Evolutionary conservation across 2,113 vertebrate species (phyloP).

Genomic region (Oreochromis aureus): DNA sequence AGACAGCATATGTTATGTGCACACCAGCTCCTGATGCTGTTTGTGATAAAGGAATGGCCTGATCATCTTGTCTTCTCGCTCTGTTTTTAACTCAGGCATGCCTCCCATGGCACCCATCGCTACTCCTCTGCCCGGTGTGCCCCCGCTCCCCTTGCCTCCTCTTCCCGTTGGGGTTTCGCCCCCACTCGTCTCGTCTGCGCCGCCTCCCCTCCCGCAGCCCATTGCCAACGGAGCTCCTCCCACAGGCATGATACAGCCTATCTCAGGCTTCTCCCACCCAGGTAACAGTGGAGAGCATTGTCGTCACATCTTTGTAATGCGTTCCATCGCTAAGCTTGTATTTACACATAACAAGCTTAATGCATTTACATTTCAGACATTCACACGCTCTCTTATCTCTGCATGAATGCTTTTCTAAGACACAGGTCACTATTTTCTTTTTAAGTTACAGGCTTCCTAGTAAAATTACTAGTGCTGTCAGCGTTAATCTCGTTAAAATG

Average conservation of each 20-base stretch:
- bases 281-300: slow-evolving; percentile 55
- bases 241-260: slow-evolving; percentile 83
- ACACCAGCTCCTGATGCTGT: background rate
- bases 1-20: fast-evolving
- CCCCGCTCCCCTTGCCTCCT: slow-evolving; percentile 87
- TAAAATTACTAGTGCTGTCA: background rate
- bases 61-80: background rate
- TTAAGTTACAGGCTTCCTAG: background rate
- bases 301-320: background rate
- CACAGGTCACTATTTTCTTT: background rate
- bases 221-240: slow-evolving; percentile 87
- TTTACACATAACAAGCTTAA: background rate
- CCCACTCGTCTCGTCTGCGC: slow-evolving; percentile 84
- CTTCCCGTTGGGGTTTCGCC: slow-evolving; percentile 94
- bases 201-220: slow-evolving; percentile 80
- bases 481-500: too few relatives aligned
- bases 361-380: background rate
- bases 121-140: slow-evolving; percentile 74
- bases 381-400: background rate
- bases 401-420: background rate
- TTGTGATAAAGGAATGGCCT: background rate
- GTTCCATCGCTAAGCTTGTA: background rate
- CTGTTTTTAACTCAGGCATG: slow-evolving; percentile 71
- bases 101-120: slow-evolving; percentile 80
- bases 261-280: slow-evolving; percentile 86